These are phyloP conservation scores for Cantharis rustica DNA, from an alignment of 2,888 invertebrate species.

Conservation along the genomic window DNA sequence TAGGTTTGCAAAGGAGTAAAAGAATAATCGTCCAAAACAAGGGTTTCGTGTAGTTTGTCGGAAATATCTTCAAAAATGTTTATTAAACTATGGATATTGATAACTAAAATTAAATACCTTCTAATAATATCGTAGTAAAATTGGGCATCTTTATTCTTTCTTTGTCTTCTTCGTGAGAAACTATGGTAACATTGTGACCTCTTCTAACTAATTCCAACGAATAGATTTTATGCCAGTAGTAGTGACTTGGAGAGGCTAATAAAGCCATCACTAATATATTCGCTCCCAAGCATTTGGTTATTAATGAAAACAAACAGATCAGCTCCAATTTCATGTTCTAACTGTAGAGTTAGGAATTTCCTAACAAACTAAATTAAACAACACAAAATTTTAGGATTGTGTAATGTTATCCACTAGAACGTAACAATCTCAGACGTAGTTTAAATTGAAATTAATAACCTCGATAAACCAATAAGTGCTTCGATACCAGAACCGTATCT, in stretches of 20 bases:
- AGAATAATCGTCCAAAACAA: neutral
- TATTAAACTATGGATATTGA: no score
- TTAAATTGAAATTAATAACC: no score
- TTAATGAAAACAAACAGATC: neutral
- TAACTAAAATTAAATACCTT: slow-evolving; percentile 14
- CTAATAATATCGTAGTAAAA: slow-evolving; percentile 20
- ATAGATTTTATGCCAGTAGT: slow-evolving; percentile 22
- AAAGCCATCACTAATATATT: slow-evolving; percentile 23
- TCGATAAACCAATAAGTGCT: no score
- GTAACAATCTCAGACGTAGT: no score
- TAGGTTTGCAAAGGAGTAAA: neutral
- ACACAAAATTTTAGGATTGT: no score
- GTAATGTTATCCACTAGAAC: no score
- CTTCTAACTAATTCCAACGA: slow-evolving; percentile 8
- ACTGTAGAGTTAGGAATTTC: no score
- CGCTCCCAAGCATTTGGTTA: neutral
- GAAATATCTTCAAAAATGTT: neutral
- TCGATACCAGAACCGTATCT: no score
- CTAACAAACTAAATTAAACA: no score
- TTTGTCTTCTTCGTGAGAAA: slow-evolving; percentile 18
- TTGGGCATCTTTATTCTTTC: neutral
- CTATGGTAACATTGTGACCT: slow-evolving; percentile 26
- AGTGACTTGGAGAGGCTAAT: slow-evolving; percentile 24
- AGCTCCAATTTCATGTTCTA: neutral
- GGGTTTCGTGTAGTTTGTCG: neutral